Conservation (phyloP, 2,888 invertebrate genomes). For the Pyrrhia umbra region DNA sequence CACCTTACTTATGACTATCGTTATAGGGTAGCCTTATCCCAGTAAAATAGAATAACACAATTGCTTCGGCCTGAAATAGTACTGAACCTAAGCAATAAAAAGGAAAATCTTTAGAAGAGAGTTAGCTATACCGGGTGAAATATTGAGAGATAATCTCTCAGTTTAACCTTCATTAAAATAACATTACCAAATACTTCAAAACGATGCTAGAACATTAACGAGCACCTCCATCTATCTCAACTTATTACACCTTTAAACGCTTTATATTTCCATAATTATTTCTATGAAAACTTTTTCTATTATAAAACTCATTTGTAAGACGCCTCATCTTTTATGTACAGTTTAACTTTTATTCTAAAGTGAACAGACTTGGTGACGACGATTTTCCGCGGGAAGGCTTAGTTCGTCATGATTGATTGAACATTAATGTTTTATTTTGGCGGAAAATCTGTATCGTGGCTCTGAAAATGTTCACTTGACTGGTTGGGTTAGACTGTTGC, state of each 20-base stretch:
- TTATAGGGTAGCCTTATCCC: not conserved
- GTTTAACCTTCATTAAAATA: not conserved
- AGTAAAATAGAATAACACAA: not conserved
- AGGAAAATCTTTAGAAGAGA: too few relatives aligned
- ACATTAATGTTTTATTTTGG: slow-evolving; percentile 15
- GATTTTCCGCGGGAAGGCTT: slow-evolving; percentile 25
- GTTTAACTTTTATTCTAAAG: slow-evolving; percentile 61
- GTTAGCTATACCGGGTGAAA: too few relatives aligned
- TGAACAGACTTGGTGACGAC: slow-evolving; percentile 53
- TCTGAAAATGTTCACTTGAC: slow-evolving; percentile 17
- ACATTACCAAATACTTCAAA: slow-evolving; percentile 6
- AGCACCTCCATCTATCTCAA: slow-evolving; percentile 27
- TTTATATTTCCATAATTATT: slow-evolving; percentile 58
- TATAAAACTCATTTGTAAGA: slow-evolving; percentile 62
- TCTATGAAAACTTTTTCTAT: slow-evolving; percentile 66
- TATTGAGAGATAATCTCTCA: too few relatives aligned
- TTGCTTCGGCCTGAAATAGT: not conserved
- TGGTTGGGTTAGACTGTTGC: not conserved
- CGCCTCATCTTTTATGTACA: slow-evolving; percentile 55
- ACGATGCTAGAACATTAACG: slow-evolving; percentile 10
- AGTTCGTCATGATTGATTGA: slow-evolving; percentile 37
- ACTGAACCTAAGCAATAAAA: not conserved
- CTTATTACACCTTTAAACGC: slow-evolving; percentile 37
- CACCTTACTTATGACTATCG: not conserved
- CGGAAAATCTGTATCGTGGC: slow-evolving; percentile 11